A percentile compares a stretch with the other conserved stretches of the same genome.
These are phyloP conservation scores for Platyrinchus mystaceus DNA, from an alignment of 2,797 vertebrate species.

Conservation along the genomic window DNA sequence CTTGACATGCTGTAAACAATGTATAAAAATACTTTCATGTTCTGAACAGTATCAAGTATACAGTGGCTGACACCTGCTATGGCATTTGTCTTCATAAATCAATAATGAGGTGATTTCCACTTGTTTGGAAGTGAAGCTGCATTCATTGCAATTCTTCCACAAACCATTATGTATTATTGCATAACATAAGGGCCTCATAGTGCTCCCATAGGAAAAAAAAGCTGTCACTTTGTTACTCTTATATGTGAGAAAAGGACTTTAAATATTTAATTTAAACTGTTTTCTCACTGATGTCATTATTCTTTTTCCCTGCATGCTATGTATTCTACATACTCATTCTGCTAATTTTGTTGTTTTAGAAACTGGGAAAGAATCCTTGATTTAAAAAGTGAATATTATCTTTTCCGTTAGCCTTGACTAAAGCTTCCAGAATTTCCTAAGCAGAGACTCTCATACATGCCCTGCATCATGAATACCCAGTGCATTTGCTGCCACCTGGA, in stretches of 20 bases:
- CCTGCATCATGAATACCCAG: not conserved
- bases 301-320: not conserved
- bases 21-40: not conserved
- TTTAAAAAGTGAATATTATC: not conserved
- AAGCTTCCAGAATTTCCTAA: not conserved
- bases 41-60: not conserved
- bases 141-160: conserved; percentile 26
- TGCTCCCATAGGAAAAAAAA: not conserved
- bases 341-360: not conserved
- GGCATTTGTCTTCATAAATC: not conserved
- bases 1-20: not conserved
- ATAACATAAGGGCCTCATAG: not conserved
- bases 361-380: not conserved
- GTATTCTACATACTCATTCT: not conserved
- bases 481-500: not conserved
- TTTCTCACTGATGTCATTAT: not conserved
- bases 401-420: not conserved
- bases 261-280: not conserved
- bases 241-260: not conserved
- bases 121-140: not conserved
- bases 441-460: not conserved
- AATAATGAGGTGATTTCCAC: not conserved
- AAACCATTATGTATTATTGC: not conserved
- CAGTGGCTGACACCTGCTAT: not conserved
- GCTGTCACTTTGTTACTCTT: not conserved